A percentile compares a stretch with the other conserved stretches of the same genome.
These are phyloP conservation scores for Eulacestoma nigropectus DNA, from an alignment of 2,113 vertebrate species.

Conservation along the genomic window DNA sequence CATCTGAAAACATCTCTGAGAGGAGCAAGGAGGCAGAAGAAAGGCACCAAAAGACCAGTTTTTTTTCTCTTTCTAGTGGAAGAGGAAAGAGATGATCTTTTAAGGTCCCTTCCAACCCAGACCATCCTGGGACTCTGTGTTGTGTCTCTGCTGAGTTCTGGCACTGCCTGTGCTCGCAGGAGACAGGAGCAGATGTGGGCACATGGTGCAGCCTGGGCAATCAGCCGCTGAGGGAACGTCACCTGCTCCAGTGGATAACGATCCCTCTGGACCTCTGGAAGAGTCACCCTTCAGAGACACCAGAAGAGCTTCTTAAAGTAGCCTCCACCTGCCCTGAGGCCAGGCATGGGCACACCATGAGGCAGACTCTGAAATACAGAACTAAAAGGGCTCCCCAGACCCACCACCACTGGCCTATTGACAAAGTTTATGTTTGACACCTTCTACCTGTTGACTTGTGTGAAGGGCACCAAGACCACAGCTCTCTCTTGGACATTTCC, in stretches of 20 bases:
- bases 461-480: not conserved
- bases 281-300: not conserved
- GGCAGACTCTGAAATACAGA: not conserved
- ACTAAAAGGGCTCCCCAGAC: not conserved
- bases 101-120: not conserved
- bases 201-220: not conserved
- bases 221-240: not conserved
- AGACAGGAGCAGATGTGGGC: not conserved
- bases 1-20: not conserved
- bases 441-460: not conserved
- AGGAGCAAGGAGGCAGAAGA: not conserved
- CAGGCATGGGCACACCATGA: not conserved
- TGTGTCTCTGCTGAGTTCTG: not conserved
- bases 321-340: not conserved
- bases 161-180: not conserved
- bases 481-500: not conserved
- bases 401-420: not conserved
- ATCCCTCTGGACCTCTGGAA: not conserved
- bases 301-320: not conserved
- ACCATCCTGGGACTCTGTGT: not conserved
- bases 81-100: not conserved
- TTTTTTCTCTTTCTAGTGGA: not conserved
- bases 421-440: not conserved
- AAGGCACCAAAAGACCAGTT: not conserved
- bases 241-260: not conserved